Percentiles rank a stretch among this genome's conserved stretches.
Conservation (phyloP, 2,113 vertebrate species). For the Andinoacara biseriatus region DNA sequence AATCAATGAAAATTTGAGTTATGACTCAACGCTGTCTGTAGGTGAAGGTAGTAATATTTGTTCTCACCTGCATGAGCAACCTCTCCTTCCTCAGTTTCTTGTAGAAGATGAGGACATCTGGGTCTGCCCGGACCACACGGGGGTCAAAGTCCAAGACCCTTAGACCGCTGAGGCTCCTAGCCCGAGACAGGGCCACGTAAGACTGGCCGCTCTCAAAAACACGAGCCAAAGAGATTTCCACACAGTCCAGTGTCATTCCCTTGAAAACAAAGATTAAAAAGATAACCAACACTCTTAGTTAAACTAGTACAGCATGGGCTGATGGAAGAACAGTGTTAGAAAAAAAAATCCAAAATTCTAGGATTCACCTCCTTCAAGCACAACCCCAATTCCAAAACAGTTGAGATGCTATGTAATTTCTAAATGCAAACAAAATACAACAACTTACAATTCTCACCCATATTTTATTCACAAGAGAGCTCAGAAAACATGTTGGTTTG, state of each 20-base stretch:
- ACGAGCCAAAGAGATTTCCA: constrained; percentile 91
- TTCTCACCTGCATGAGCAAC: constrained; percentile 80
- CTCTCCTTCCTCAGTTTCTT: constrained; percentile 79
- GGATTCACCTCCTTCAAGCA: background rate
- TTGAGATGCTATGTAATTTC: no score
- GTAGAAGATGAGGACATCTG: constrained; percentile 88
- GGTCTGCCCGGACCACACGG: constrained; percentile 86
- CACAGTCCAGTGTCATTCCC: constrained; percentile 94
- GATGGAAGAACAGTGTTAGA: background rate
- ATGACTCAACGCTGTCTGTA: background rate
- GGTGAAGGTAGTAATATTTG: background rate
- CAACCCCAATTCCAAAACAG: background rate
- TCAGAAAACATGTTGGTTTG: no score
- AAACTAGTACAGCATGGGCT: background rate
- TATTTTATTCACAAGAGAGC: no score
- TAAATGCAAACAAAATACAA: no score
- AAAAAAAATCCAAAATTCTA: background rate
- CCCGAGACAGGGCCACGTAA: constrained; percentile 94
- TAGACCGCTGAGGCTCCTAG: constrained; percentile 88
- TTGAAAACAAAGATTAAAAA: constrained; percentile 39
- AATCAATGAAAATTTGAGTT: background rate
- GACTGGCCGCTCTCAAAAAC: constrained; percentile 96
- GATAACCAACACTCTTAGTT: background rate
- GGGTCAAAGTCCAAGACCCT: constrained; percentile 95
- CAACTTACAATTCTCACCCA: no score